Conservation (phyloP, 2,113 vertebrate species). For the Ciconia maguari region DNA sequence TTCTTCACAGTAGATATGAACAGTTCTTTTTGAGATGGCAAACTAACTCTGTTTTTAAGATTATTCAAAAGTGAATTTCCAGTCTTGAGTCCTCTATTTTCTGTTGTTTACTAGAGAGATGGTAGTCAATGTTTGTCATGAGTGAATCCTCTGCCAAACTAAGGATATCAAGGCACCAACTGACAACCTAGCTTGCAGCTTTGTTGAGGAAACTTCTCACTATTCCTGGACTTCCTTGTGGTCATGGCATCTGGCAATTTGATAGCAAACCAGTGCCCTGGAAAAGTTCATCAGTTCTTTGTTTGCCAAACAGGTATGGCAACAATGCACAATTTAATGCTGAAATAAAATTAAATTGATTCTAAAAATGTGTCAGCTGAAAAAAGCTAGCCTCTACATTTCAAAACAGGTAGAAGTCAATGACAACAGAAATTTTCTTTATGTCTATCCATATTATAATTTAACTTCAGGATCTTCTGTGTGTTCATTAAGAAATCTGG, state of each 20-base stretch:
- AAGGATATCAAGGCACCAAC: not conserved
- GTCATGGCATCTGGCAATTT: not conserved
- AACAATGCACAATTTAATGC: not conserved
- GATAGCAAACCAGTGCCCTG: not conserved
- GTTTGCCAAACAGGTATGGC: not conserved
- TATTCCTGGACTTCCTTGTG: not conserved
- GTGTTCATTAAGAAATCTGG: not conserved
- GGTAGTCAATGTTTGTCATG: not conserved
- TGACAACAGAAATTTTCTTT: not conserved
- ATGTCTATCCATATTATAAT: not conserved
- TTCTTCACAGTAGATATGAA: not conserved
- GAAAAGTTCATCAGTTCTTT: not conserved
- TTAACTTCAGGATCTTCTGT: not conserved
- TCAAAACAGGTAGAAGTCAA: not conserved
- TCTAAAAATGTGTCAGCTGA: not conserved
- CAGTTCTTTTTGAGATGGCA: not conserved
- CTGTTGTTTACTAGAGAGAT: not conserved
- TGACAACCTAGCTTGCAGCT: not conserved
- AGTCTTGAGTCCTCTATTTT: not conserved
- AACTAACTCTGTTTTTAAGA: not conserved
- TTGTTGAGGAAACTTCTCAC: not conserved
- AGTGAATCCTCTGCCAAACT: not conserved
- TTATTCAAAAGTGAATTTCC: not conserved
- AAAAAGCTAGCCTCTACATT: not conserved
- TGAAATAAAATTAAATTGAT: not conserved